A percentile compares a stretch with the other conserved stretches of the same genome.
Evolutionary conservation across 2,888 invertebrate genomes (phyloP).

Genomic region (Sepiola atlantica): DNA sequence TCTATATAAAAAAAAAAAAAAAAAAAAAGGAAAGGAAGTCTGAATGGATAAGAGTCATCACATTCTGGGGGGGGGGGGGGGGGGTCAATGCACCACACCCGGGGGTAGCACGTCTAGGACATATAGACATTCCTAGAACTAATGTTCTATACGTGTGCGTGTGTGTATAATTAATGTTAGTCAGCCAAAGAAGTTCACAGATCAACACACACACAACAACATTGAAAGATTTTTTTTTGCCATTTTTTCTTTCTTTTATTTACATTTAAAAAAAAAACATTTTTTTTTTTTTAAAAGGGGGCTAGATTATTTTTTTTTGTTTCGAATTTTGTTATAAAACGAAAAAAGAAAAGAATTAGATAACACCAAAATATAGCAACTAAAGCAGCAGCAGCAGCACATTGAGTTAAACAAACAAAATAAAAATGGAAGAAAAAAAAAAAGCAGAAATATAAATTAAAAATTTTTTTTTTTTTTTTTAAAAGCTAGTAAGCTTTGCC

Average conservation of each 20-base stretch:
- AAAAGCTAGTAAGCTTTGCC: background rate
- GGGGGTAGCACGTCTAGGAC: background rate
- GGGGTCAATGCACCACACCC: slow-evolving; percentile 21
- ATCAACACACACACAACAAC: slow-evolving; percentile 4
- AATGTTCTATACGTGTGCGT: background rate
- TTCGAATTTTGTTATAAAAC: background rate
- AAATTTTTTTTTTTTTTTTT: no score
- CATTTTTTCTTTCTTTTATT: background rate
- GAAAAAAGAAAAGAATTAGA: background rate
- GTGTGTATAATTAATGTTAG: background rate
- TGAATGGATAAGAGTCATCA: background rate
- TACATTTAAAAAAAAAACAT: no score
- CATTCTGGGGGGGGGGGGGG: background rate
- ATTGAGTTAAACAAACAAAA: background rate
- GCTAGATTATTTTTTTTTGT: background rate
- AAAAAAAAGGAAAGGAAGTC: background rate
- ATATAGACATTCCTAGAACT: slow-evolving; percentile 10
- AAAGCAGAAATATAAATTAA: no score
- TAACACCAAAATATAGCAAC: slow-evolving; percentile 21
- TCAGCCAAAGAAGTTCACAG: slow-evolving; percentile 20
- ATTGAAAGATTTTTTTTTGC: background rate
- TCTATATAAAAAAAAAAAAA: background rate
- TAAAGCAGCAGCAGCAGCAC: slow-evolving; percentile 18
- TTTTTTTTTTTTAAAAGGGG: background rate
- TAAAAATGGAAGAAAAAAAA: background rate